These are phyloP conservation scores for Malthinus flaveolus DNA, from an alignment of 2,888 invertebrate genomes.

Conservation along the genomic window DNA sequence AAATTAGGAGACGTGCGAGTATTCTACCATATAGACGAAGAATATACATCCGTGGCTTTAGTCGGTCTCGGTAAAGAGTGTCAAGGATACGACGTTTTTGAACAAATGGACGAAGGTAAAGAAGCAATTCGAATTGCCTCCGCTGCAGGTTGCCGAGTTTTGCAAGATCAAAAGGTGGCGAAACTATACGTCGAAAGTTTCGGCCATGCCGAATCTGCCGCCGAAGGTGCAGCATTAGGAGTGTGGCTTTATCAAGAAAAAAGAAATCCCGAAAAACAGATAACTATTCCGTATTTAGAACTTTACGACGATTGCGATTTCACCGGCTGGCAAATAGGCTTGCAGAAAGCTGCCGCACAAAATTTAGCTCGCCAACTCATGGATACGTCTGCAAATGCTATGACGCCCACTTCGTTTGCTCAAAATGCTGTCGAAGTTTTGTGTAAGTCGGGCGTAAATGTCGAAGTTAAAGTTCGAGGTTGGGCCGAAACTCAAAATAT, in stretches of 20 bases:
- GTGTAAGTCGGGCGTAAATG: conserved; percentile 62
- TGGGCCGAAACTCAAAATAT: conserved; percentile 81
- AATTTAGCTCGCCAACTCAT: conserved; percentile 76
- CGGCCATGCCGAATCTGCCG: conserved; percentile 76
- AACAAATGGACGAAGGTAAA: conserved; percentile 73
- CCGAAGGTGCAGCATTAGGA: conserved; percentile 74
- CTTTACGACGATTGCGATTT: conserved; percentile 67
- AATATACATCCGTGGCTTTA: conserved; percentile 69
- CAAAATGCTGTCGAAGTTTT: conserved; percentile 66
- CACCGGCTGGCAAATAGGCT: conserved; percentile 73
- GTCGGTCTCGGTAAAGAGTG: conserved; percentile 75
- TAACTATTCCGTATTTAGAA: conserved; percentile 54
- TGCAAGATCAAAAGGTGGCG: conserved; percentile 59
- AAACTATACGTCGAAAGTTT: conserved; percentile 74
- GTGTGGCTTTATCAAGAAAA: conserved; percentile 74
- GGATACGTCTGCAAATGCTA: conserved; percentile 78
- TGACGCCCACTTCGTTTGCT: conserved; percentile 79
- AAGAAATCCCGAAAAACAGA: conserved; percentile 52
- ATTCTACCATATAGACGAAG: conserved; percentile 66
- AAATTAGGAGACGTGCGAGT: conserved; percentile 62
- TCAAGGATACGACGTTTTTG: conserved; percentile 66
- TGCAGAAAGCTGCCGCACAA: conserved; percentile 75
- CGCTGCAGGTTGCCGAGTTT: conserved; percentile 61
- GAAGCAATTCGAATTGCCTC: conserved; percentile 75
- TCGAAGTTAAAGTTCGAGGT: conserved; percentile 66